Base-by-base conservation (phyloP, 1,140 invertebrate genomes). In the Aricia agestis region DNA sequence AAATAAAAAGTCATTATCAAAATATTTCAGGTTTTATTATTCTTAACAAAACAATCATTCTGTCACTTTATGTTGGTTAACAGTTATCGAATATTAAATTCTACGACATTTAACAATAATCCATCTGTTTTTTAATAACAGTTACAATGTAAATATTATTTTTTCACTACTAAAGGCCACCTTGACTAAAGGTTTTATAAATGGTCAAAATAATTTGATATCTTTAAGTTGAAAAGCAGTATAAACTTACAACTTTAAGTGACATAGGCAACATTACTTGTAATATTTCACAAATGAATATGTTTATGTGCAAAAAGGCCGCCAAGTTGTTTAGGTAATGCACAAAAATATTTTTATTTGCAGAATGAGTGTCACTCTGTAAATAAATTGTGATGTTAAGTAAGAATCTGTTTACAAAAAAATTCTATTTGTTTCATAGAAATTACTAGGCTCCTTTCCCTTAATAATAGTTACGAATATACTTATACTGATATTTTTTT, bases 11-110 rank as follows among this genome's bases (percentile, higher is more conserved):
- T 72, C 42, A 52, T 45, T 70, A 80, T 59, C 76, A 81, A 84
- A 87, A 84, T 78, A 83, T 79, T 82, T 76, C 69, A 68, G 73
- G 42, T 84, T 85, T 89, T 85, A 85, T 86, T 85, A 72, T 82
- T 83, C 78, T 86, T 85, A 87, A 86, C 79, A 87, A 84, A 87
- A 81, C 75, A 80, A 82, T 74, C 76, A 72, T 52, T 82, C 80
- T 81, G 74, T 82, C 81, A 80, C 74, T 83, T 86, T 86, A 86
- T 85, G 81, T 83, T 78, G 79, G 81, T 82, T 82, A 86, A 86
- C 81, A 82, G 76, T 80, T 68, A 70, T 67, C 63, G 66, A 68
- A 70, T 58, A 68, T 78, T 74, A 71, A 69, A 71, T 67, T 71
- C 67, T 74, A n/a, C 63, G 13, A 63, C 19, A 41, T n/a, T 61